These are phyloP conservation scores for Cremastobaeus sp. DNA, from an alignment of 2,888 invertebrate species.

Conservation along the genomic window DNA sequence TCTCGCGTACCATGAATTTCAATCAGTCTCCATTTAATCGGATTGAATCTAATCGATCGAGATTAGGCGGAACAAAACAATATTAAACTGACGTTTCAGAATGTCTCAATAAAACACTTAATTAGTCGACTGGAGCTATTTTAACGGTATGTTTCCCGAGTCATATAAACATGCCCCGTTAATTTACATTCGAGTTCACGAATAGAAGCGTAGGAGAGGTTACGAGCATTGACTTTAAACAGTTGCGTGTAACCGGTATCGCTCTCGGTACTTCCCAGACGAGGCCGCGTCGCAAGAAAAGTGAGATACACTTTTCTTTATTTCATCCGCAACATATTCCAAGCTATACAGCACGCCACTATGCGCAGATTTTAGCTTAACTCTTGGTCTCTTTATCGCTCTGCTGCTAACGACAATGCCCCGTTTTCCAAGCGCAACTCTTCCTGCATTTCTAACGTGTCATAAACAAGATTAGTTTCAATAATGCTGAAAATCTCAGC, in stretches of 20 bases:
- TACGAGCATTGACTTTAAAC: constrained; percentile 50
- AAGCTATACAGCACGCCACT: constrained; percentile 42
- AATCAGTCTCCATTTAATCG: no score
- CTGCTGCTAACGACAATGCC: constrained; percentile 58
- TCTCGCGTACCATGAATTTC: no score
- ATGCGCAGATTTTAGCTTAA: constrained; percentile 57
- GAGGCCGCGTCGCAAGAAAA: constrained; percentile 56
- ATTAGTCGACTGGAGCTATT: constrained; percentile 31
- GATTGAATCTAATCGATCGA: not conserved
- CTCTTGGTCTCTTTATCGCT: constrained; percentile 33
- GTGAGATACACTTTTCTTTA: constrained; percentile 64
- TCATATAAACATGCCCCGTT: constrained; percentile 37
- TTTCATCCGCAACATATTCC: constrained; percentile 57
- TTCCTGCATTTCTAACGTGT: constrained; percentile 29
- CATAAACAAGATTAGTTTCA: no score
- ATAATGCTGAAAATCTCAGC: no score
- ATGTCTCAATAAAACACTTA: constrained; percentile 29
- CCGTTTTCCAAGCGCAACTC: constrained; percentile 25
- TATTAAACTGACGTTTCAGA: constrained; percentile 13
- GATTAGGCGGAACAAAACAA: not conserved
- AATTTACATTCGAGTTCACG: constrained; percentile 43
- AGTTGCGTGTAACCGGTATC: constrained; percentile 66
- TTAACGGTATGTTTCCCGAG: constrained; percentile 29
- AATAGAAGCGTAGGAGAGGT: constrained; percentile 41
- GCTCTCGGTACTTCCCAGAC: constrained; percentile 64